phyloP scores from a whole-genome alignment of 2,888 invertebrate genomes.

The Oscheius myriophilus region DNA sequence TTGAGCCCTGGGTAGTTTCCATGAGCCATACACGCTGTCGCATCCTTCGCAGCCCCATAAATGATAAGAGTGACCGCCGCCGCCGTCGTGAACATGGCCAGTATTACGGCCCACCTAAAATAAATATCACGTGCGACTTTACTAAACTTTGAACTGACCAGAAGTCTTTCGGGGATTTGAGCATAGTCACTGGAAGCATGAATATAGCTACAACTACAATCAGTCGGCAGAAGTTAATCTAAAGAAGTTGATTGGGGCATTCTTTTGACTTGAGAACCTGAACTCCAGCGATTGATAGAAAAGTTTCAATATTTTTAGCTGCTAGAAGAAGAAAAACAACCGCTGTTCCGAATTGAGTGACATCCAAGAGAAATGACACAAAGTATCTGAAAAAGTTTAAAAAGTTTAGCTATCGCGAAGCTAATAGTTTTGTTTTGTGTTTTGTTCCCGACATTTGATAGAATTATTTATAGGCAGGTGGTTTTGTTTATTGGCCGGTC shows the following conservation, averaged over 20 bases:
- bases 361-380: conserved; percentile 58
- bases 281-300: background rate
- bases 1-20: conserved; percentile 53
- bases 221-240: conserved; percentile 60
- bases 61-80: conserved; percentile 60
- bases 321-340: conserved; percentile 66
- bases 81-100: conserved; percentile 64
- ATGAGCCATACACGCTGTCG: conserved; percentile 39
- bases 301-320: conserved; percentile 61
- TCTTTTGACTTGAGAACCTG: background rate
- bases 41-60: conserved; percentile 42
- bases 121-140: background rate
- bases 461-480: background rate
- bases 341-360: conserved; percentile 66
- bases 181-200: conserved; percentile 65
- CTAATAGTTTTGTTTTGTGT: no score
- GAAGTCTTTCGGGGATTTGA: conserved; percentile 67
- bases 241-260: background rate
- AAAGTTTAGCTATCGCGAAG: no score
- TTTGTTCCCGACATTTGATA: background rate
- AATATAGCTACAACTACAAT: conserved; percentile 59
- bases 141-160: conserved; percentile 52
- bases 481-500: background rate
- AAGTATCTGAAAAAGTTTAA: conserved; percentile 50
- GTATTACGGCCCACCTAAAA: conserved; percentile 56